Evolutionary conservation across 1,140 invertebrate species (phyloP).

Genomic region (Argopecten irradians): DNA sequence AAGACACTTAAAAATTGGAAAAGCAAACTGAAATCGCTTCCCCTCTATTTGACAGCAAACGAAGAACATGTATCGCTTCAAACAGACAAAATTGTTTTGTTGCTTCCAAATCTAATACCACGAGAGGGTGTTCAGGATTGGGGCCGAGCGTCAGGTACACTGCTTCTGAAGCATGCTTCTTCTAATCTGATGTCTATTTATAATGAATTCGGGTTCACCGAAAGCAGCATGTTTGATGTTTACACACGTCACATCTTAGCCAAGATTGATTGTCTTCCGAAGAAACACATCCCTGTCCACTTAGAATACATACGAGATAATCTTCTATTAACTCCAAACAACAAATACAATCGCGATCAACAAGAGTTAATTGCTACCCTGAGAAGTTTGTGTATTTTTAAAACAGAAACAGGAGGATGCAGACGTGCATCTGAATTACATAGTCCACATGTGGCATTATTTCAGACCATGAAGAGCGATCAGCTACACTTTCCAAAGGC

Average conservation of each 20-base stretch:
- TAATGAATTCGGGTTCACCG: conserved; percentile 31
- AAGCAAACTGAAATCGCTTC: too few species aligned
- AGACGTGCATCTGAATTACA: conserved; percentile 46
- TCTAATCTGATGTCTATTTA: conserved; percentile 29
- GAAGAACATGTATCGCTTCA: too few species aligned
- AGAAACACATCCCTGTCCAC: conserved; percentile 42
- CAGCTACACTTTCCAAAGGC: conserved; percentile 42
- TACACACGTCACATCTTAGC: conserved; percentile 52
- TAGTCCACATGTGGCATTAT: conserved; percentile 45
- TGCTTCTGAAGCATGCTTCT: conserved; percentile 33
- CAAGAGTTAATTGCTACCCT: conserved; percentile 26
- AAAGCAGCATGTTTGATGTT: conserved; percentile 34
- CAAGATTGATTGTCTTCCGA: conserved; percentile 30
- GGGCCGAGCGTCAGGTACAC: conserved; percentile 24
- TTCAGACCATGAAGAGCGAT: conserved; percentile 48
- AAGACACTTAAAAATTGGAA: too few species aligned
- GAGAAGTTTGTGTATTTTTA: conserved; percentile 31
- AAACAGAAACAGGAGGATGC: neutral
- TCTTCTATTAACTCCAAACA: neutral
- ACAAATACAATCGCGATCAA: neutral
- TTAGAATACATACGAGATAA: conserved; percentile 40
- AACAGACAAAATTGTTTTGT: too few species aligned
- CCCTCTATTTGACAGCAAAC: too few species aligned
- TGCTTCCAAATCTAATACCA: too few species aligned
- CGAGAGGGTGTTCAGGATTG: too few species aligned